Percentiles rank a stretch among this genome's conserved stretches.
phyloP scores from a whole-genome alignment of 2,797 vertebrate genomes.

The Pangasius mekongensis region DNA sequence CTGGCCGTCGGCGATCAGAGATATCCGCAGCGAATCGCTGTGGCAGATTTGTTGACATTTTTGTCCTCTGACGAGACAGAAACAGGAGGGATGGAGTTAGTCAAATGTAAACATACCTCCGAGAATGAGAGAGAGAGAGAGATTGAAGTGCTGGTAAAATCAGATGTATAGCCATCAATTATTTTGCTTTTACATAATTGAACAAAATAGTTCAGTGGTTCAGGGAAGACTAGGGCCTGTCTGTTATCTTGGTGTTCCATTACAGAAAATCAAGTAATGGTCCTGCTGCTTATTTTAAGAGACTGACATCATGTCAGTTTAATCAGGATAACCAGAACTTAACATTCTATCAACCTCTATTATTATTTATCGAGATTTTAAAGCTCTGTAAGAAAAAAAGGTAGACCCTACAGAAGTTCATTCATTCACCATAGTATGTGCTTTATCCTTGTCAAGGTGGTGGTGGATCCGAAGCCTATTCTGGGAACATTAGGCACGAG shows the following conservation, averaged over 20 bases:
- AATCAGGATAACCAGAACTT: background rate
- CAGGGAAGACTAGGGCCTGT: background rate
- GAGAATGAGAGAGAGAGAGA: background rate
- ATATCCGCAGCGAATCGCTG: conserved; percentile 17
- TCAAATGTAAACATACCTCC: conserved; percentile 43
- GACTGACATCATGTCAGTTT: background rate
- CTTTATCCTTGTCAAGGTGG: background rate
- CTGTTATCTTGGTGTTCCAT: background rate
- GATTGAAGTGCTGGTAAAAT: conserved; percentile 15
- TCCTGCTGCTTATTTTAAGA: background rate
- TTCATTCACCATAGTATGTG: background rate
- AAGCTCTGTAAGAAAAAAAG: too few species aligned
- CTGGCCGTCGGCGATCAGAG: conserved; percentile 30
- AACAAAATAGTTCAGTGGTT: background rate
- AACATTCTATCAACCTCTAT: background rate
- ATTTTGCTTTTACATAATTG: conserved; percentile 14
- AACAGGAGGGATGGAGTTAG: conserved; percentile 9
- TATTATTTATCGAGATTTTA: too few species aligned
- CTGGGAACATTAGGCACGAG: background rate
- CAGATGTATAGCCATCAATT: conserved; percentile 38
- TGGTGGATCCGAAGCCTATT: background rate
- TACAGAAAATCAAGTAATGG: background rate
- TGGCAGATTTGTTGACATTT: conserved; percentile 48
- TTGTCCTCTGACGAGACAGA: conserved; percentile 28
- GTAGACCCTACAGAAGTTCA: background rate